Base-by-base conservation (phyloP, 1,140 invertebrate species). In the Babylonia areolata region DNA sequence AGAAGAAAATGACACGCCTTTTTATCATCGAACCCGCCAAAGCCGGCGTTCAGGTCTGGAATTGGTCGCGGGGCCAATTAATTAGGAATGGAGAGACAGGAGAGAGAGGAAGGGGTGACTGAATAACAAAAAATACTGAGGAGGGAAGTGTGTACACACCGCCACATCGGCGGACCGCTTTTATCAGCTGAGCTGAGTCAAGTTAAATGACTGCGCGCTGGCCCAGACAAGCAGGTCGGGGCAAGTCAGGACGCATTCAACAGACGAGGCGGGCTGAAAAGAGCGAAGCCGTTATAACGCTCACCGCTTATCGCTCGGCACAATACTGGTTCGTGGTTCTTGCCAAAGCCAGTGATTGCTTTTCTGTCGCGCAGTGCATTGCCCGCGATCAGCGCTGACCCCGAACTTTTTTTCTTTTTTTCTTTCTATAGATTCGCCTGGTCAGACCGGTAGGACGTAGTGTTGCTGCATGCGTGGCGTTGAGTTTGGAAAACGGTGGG, bases 171-270 rank as follows among this genome's bases (percentile, higher is more conserved):
- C 46, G 9, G 20, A 11, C 46, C 20, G 46, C 9, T 20, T 23
- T 64, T 64, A 64, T 64, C 58, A 64, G 58, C 58, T 64, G 58
- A 64, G 58, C 17, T 12, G 28, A n/a, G 58, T 64, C 28, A 64
- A 64, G 58, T 64, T 64, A 64, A 64, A 64, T 64, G 58, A 64
- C 58, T 23, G n/a, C n/a, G n/a, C n/a, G n/a, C n/a, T n/a, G n/a
- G n/a, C n/a, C n/a, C 46, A 20, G 20, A 51, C 46, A 51, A 64
- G 0, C 46, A 17, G 17, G 9, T 51, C 46, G 46, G 46, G 46
- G 28, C 58, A 64, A 64, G 58, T 64, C 58, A 64, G 28, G 58
- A 64, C 58, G 58, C 58, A 64, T 64, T 64, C 58, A 23, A 64
- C 58, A 64, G 58, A 23, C 28, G 58, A 64, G 58, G 58, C 58